Base-by-base conservation (phyloP, 2,888 invertebrate species). In the Polietes domitor region DNA sequence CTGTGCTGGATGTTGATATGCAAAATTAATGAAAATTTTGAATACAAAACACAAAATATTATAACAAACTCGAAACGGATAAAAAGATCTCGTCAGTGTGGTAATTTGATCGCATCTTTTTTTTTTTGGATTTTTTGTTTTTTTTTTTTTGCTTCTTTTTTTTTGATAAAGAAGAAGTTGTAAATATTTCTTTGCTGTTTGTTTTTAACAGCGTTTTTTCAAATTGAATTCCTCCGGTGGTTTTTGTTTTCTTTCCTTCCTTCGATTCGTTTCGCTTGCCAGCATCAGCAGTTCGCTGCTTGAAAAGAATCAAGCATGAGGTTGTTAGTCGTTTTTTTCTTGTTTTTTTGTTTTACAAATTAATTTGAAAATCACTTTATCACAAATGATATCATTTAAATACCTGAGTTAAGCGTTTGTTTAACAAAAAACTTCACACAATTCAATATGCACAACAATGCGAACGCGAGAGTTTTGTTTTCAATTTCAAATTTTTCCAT, bases 31-130 rank as follows among this genome's bases (percentile, higher is more conserved):
- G 47, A 79, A 80, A 77, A 61, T 50, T 28, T 26, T 53, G n/a
- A 32, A 50, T 43, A 47, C 65, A 72, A 73, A 58, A 28, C 1
- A 32, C 12, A 53, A 47, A 47, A 50, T 43, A 43, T 43, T 43
- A 3, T 15, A 17, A 5, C n/a, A 50, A 50, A n/a, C 6, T n/a
- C n/a, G 17, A 1, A 50, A 6, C 5, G 17, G 5, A 55, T 28
- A 43, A 75, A 79, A 77, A 68, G 37, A 80, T 79, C 73, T 70
- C 61, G 70, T 80, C 70, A 73, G 80, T 74, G 74, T 74, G 77
- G 83, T 83, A 83, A 83, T 80, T 71, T 72, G 83, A 83, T 80
- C 73, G 55, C 73, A 55, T 28, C n/a, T 74, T 21, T 43, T 68
- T 76, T 15, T 79, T 47, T 12, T 12, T 4, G 12, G n/a, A 47